Conservation (phyloP, 2,113 vertebrate species). For the Theristicus caerulescens region DNA sequence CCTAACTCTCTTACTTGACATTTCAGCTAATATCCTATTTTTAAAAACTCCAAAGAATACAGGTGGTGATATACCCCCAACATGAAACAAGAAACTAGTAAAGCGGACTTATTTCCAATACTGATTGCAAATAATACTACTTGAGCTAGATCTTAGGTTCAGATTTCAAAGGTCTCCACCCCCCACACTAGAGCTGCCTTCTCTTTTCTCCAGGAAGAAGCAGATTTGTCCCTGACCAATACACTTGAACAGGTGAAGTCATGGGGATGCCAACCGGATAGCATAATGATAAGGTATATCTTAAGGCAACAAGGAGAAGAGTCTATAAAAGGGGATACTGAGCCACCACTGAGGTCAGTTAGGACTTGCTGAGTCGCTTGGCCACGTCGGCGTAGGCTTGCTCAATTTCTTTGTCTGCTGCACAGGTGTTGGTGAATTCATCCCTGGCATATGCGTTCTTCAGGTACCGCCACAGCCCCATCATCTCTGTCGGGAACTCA, state of each 20-base stretch:
- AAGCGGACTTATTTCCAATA: constrained; percentile 24
- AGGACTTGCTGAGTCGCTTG: constrained; percentile 86
- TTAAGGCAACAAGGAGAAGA: constrained; percentile 56
- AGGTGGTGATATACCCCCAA: not conserved
- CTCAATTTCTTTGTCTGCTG: constrained; percentile 90
- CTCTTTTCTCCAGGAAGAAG: not conserved
- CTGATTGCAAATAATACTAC: constrained; percentile 16
- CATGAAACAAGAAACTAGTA: not conserved
- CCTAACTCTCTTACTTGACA: not conserved
- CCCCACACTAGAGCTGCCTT: not conserved
- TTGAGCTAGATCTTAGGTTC: not conserved
- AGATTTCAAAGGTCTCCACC: not conserved
- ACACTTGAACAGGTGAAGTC: not conserved
- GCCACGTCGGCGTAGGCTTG: constrained; percentile 91
- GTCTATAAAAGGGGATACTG: constrained; percentile 26
- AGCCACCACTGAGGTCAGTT: constrained; percentile 36
- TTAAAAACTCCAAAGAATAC: not conserved
- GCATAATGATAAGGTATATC: not conserved
- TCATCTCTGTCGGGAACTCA: constrained; percentile 88
- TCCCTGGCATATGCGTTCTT: constrained; percentile 87
- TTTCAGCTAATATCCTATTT: not conserved
- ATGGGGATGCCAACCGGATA: constrained; percentile 15
- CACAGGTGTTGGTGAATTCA: constrained; percentile 96
- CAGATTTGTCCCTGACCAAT: not conserved
- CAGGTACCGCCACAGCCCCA: constrained; percentile 90